phyloP scores from a whole-genome alignment of 1,140 invertebrate genomes.

The Drosophila jambulina region DNA sequence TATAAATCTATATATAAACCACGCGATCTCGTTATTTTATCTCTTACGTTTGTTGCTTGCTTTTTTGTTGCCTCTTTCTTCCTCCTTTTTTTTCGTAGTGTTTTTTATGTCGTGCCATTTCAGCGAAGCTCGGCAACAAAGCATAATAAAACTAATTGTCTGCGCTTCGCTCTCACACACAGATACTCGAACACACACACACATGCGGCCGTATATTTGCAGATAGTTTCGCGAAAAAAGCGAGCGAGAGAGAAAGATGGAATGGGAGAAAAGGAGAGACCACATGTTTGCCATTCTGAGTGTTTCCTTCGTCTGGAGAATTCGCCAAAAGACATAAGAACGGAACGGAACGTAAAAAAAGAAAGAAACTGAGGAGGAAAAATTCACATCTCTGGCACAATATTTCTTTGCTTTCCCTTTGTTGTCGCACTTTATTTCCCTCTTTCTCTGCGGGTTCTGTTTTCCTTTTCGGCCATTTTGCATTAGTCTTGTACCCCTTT shows the following conservation, averaged over 20 bases:
- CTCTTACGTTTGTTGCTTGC: slow-evolving; percentile 59
- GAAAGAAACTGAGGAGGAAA: not conserved
- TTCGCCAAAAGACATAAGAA: slow-evolving; percentile 52
- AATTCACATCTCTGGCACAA: slow-evolving; percentile 39
- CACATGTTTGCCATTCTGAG: slow-evolving; percentile 77
- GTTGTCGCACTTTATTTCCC: slow-evolving; percentile 59
- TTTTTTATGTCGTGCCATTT: slow-evolving; percentile 83
- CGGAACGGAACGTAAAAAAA: slow-evolving; percentile 1
- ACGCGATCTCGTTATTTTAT: slow-evolving; percentile 48
- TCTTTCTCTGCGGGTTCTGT: slow-evolving; percentile 22
- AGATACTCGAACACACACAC: slow-evolving; percentile 36
- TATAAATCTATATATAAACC: slow-evolving; percentile 50
- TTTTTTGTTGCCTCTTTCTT: slow-evolving; percentile 11
- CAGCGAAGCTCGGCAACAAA: slow-evolving; percentile 83
- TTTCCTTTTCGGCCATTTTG: slow-evolving; percentile 63
- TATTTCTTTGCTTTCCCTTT: slow-evolving; percentile 35
- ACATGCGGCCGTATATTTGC: slow-evolving; percentile 8
- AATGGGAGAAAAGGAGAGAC: slow-evolving; percentile 34
- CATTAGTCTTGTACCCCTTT: slow-evolving; percentile 32
- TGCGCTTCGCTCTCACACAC: slow-evolving; percentile 80
- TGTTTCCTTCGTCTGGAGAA: slow-evolving; percentile 61
- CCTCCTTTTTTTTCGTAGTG: slow-evolving; percentile 46
- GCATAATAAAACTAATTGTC: slow-evolving; percentile 84
- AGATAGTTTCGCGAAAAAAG: slow-evolving; percentile 39
- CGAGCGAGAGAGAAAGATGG: slow-evolving; percentile 15